Percentiles rank a stretch among this genome's conserved stretches.
These are phyloP conservation scores for Tachysurus vachellii DNA, from an alignment of 2,113 vertebrate species.

Conservation along the genomic window DNA sequence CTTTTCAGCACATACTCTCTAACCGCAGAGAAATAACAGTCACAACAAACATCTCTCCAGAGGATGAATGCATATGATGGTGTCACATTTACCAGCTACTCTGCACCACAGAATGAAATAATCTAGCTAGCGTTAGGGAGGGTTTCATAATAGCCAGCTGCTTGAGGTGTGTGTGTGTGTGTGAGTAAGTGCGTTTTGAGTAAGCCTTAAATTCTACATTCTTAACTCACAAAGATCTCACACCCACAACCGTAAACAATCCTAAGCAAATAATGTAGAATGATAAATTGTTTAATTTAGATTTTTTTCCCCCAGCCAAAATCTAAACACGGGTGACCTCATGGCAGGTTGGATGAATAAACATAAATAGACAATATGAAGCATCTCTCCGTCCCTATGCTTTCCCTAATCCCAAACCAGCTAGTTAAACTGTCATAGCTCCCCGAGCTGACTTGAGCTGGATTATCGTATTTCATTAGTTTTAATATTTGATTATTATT, in stretches of 20 bases:
- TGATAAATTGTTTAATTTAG: background rate
- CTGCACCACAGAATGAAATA: slow-evolving; percentile 23
- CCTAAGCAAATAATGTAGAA: background rate
- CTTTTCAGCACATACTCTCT: slow-evolving; percentile 41
- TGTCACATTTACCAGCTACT: background rate
- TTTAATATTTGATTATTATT: background rate
- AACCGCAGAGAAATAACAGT: slow-evolving; percentile 1
- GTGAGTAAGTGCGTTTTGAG: background rate
- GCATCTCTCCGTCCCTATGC: background rate
- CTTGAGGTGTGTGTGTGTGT: background rate
- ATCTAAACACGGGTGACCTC: background rate
- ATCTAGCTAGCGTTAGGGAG: slow-evolving; percentile 15
- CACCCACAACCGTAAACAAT: background rate
- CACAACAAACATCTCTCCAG: slow-evolving; percentile 1
- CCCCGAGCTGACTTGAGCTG: background rate
- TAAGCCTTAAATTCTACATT: background rate
- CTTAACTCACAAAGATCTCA: background rate
- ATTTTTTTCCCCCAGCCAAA: background rate
- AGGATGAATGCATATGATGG: slow-evolving; percentile 18
- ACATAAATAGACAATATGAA: background rate
- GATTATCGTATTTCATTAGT: background rate
- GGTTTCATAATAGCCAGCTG: slow-evolving; percentile 9
- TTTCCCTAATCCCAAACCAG: background rate
- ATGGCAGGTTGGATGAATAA: background rate
- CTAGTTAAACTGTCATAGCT: background rate